Percentiles rank a stretch among this genome's conserved stretches.
phyloP scores from a whole-genome alignment of 1,140 invertebrate species.

The Sitodiplosis mosellana region DNA sequence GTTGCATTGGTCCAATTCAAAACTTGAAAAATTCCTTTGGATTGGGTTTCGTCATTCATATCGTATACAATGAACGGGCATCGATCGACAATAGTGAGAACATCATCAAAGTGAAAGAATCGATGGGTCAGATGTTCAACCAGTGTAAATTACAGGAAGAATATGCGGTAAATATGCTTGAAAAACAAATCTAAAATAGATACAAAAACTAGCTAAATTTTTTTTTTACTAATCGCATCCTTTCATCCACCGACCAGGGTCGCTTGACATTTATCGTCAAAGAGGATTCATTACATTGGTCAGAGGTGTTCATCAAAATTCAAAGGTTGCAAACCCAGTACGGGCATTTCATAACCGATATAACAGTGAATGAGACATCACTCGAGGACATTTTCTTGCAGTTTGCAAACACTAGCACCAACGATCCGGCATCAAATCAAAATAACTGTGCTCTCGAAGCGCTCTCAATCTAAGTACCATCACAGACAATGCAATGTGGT shows the following conservation, averaged over 20 bases:
- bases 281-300: slow-evolving; percentile 15
- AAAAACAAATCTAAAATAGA: too few relatives aligned
- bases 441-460: too few relatives aligned
- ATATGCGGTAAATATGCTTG: neutral
- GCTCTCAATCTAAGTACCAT: too few relatives aligned
- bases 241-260: slow-evolving; percentile 10
- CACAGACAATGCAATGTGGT: too few relatives aligned
- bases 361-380: slow-evolving; percentile 21
- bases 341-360: slow-evolving; percentile 16
- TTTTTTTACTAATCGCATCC: slow-evolving; percentile 3
- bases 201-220: too few relatives aligned
- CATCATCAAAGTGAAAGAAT: slow-evolving; percentile 3
- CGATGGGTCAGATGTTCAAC: slow-evolving; percentile 12
- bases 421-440: too few relatives aligned
- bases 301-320: slow-evolving; percentile 15
- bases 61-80: slow-evolving; percentile 19
- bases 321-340: slow-evolving; percentile 6
- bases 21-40: slow-evolving; percentile 27
- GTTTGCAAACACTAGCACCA: neutral
- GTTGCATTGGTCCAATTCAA: slow-evolving; percentile 27
- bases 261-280: slow-evolving; percentile 14
- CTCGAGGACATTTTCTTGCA: slow-evolving; percentile 22
- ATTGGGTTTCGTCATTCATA: slow-evolving; percentile 27
- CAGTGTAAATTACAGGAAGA: slow-evolving; percentile 10
- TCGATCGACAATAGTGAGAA: slow-evolving; percentile 6